A percentile compares a stretch with the other conserved stretches of the same genome.
phyloP scores from a whole-genome alignment of 2,888 invertebrate genomes.

The Pegoplata infirma region DNA sequence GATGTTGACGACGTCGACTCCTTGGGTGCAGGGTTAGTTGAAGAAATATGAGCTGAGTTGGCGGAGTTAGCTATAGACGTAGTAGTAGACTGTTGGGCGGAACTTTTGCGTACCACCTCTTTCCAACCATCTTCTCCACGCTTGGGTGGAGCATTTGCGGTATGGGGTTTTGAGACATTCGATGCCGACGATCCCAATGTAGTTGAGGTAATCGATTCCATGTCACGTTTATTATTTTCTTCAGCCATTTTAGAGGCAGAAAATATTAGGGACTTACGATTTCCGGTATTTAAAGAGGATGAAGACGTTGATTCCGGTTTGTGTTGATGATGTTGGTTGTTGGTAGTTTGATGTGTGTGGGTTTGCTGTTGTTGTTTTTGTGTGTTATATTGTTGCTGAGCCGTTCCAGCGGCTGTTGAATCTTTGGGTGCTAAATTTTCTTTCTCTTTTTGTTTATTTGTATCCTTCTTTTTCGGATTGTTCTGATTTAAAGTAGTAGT shows the following conservation, averaged over 20 bases:
- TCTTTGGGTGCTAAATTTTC: conserved; percentile 77
- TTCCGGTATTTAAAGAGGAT: conserved; percentile 31
- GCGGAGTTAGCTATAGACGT: conserved; percentile 14
- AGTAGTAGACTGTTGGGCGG: conserved; percentile 78
- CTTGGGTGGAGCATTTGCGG: conserved; percentile 72
- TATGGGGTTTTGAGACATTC: conserved; percentile 65
- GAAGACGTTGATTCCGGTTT: conserved; percentile 36
- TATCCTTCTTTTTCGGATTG: conserved; percentile 67
- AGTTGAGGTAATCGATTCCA: conserved; percentile 57
- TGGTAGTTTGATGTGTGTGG: conserved; percentile 12
- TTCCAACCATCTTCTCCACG: conserved; percentile 98
- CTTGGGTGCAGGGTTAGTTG: too few relatives aligned
- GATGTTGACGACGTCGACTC: conserved; percentile 30
- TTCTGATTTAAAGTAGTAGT: too few relatives aligned
- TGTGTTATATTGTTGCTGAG: conserved; percentile 53
- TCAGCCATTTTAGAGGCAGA: conserved; percentile 70
- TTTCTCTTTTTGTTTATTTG: conserved; percentile 74
- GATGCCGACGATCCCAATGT: conserved; percentile 84
- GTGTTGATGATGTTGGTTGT: too few relatives aligned
- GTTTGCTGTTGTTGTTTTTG: conserved; percentile 48
- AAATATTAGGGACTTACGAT: conserved; percentile 65
- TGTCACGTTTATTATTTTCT: conserved; percentile 34
- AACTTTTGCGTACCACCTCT: conserved; percentile 93
- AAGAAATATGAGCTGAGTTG: conserved; percentile 33
- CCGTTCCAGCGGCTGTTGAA: conserved; percentile 48